Conservation (phyloP, 1,140 invertebrate species). For the Caerostris darwini region DNA sequence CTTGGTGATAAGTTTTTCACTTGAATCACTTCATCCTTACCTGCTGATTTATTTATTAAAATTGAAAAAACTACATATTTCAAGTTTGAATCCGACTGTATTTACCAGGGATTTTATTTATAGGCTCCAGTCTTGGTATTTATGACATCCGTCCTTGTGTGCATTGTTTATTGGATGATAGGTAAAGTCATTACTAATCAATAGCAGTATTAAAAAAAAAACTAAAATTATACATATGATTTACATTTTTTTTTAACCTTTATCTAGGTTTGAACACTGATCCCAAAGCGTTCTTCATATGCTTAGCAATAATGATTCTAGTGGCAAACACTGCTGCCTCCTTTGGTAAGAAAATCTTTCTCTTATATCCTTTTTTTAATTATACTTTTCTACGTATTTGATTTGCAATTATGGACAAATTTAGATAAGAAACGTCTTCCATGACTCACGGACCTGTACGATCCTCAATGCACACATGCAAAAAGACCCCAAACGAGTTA, state of each 20-base stretch:
- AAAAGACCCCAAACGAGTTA: no score
- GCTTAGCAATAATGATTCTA: constrained; percentile 88
- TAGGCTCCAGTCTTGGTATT: constrained; percentile 84
- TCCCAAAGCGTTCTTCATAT: constrained; percentile 88
- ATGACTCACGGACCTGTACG: no score
- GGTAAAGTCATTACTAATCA: constrained; percentile 78
- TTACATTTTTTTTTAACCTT: not conserved
- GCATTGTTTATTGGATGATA: constrained; percentile 89
- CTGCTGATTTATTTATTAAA: not conserved
- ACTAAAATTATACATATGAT: not conserved
- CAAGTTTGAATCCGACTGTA: not conserved
- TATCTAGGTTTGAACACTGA: constrained; percentile 90
- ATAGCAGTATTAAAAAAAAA: not conserved
- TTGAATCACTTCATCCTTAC: no score
- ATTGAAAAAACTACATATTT: not conserved
- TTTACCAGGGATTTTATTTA: constrained; percentile 58
- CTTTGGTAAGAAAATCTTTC: constrained; percentile 88
- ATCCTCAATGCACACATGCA: no score
- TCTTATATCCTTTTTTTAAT: not conserved
- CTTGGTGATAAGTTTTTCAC: not conserved
- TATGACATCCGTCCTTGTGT: constrained; percentile 91
- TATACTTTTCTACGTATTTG: no score
- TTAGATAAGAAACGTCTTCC: no score
- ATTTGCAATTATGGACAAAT: no score
- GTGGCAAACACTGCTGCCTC: constrained; percentile 95